Evolutionary conservation across 2,888 invertebrate species (phyloP), one percentile per base, ranked within the genome.

Genomic region (Didymodactylos carnosus): DNA sequence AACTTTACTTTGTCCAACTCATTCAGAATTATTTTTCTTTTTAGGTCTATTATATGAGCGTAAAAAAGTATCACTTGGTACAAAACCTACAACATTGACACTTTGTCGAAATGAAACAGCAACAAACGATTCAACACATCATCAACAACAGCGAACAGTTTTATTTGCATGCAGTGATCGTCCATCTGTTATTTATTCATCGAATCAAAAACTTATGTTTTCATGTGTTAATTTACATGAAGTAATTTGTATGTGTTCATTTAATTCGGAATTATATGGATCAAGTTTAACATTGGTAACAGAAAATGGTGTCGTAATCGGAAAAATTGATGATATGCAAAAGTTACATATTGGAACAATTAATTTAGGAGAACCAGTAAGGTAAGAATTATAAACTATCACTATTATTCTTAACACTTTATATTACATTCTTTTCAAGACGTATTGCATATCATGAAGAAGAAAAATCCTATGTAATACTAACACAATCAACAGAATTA

Each of bases 311-410:
- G 88, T 94, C 3, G 91, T 94, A 0, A 91, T 98, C 81, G 95
- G 95, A 76, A 94, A 94, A 0, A 95, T 97, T 79, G 97, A 97
- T 83, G 95, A 97, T 84, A 97, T 97, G 77, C 95, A 97, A 83
- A 97, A 97, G 82, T 84, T 97, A 25, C 97, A 97, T 83, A 97
- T 97, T 78, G 86, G 97, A 74, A 94, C 94, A 0, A 92, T 98
- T 25, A 91, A 92, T 0, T 85, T 99, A 1, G 91, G 92, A 1
- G 98, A 98, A 85, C 91, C 93, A 0, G 94, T 95, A 0, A 6
- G n/a, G n/a, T n/a, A n/a, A n/a, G n/a, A n/a, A n/a, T n/a, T n/a
- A n/a, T n/a, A n/a, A n/a, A n/a, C n/a, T n/a, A n/a, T n/a, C n/a
- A n/a, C n/a, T n/a, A n/a, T n/a, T n/a, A n/a, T n/a, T n/a, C n/a